Percentiles rank a stretch among this genome's conserved stretches.
Conservation (phyloP, 2,797 vertebrate species). For the Poeciliopsis gracilis region DNA sequence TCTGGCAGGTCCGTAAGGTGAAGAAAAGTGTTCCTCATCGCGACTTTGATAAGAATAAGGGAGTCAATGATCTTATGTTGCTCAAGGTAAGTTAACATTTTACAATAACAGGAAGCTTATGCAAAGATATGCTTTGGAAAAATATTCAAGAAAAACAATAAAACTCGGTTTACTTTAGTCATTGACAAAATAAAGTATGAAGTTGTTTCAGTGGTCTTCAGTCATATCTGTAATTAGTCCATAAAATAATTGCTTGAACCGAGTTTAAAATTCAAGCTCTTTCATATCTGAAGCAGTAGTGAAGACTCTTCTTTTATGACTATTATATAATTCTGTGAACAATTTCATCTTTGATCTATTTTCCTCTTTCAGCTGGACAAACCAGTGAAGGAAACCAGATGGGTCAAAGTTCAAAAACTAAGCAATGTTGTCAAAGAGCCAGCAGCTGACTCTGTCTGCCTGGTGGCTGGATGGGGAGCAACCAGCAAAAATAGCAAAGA, state of each 20-base stretch:
- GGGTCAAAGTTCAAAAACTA: constrained; percentile 34
- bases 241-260: too few species aligned
- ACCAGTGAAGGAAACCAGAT: constrained; percentile 25
- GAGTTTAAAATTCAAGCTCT: too few species aligned
- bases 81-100: constrained; percentile 65
- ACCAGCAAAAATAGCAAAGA: accelerated
- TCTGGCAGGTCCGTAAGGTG: constrained; percentile 41
- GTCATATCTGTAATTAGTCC: too few species aligned
- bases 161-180: too few species aligned
- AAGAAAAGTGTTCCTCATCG: constrained; percentile 21
- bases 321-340: too few species aligned
- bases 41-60: accelerated
- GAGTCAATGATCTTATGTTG: constrained; percentile 71
- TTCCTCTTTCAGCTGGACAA: constrained; percentile 58
- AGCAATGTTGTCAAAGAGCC: constrained; percentile 7
- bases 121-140: accelerated
- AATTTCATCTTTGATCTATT: too few species aligned
- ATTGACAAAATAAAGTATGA: too few species aligned
- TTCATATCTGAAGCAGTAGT: too few species aligned
- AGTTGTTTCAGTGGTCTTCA: too few species aligned
- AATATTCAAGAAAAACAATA: constrained; percentile 7
- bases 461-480: constrained; percentile 75
- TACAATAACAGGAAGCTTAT: background rate
- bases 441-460: constrained; percentile 28
- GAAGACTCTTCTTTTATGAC: too few species aligned